Percentiles rank a stretch among this genome's conserved stretches.
phyloP scores from a whole-genome alignment of 2,797 vertebrate genomes.

The Gallinago nigripennis region DNA sequence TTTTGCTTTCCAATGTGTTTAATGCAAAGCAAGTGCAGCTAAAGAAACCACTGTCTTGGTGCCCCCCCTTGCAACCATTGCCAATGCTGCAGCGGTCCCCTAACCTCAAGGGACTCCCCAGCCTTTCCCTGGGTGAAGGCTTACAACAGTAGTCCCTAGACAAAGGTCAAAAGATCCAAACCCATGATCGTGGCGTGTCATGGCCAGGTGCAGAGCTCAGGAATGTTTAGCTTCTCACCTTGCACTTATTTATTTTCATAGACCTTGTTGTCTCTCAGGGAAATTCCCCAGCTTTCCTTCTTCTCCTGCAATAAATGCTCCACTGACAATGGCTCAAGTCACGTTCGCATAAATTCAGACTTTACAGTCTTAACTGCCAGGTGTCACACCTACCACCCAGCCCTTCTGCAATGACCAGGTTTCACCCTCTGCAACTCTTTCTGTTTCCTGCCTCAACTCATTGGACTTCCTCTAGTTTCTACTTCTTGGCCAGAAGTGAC shows the following conservation, averaged over 20 bases:
- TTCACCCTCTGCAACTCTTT: neutral
- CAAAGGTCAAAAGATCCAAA: neutral
- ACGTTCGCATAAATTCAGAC: accelerated
- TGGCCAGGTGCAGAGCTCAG: neutral
- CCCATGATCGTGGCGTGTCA: accelerated
- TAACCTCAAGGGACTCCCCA: neutral
- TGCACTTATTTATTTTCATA: neutral
- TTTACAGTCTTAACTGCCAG: neutral
- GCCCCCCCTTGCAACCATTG: neutral
- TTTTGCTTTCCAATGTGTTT: neutral
- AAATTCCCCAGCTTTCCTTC: neutral
- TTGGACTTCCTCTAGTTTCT: neutral
- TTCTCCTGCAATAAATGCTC: neutral
- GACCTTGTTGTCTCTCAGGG: neutral
- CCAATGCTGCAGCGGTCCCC: neutral
- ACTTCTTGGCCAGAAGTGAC: neutral
- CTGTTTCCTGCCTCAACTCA: neutral
- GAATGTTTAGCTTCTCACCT: neutral
- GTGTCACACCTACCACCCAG: neutral
- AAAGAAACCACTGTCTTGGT: neutral
- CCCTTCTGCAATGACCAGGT: neutral
- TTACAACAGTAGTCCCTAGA: neutral
- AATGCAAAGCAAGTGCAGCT: neutral
- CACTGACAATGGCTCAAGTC: neutral
- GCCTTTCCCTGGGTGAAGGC: neutral